These are phyloP conservation scores for Forbesichthys papilliferus DNA, from an alignment of 2,113 vertebrate genomes.

Conservation along the genomic window DNA sequence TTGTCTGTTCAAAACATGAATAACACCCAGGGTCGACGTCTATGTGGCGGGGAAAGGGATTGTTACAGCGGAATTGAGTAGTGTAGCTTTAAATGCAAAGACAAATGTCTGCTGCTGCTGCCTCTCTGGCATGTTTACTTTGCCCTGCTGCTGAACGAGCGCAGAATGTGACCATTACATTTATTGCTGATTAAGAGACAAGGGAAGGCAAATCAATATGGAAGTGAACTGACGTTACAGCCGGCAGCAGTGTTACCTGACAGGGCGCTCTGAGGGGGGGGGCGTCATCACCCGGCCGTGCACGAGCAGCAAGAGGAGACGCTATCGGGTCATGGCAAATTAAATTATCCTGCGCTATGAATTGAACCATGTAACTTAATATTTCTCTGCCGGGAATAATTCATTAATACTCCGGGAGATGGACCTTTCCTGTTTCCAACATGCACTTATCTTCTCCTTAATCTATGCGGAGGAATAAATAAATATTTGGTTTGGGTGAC, in stretches of 20 bases:
- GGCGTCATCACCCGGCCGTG: slow-evolving; percentile 43
- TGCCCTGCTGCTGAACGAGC: slow-evolving; percentile 72
- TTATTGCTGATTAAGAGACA: slow-evolving; percentile 75
- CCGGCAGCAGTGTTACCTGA: slow-evolving; percentile 27
- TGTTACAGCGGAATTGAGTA: too few species aligned
- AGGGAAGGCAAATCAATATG: slow-evolving; percentile 67
- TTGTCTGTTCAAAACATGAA: background rate
- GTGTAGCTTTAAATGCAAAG: slow-evolving; percentile 59
- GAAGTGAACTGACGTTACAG: slow-evolving; percentile 52
- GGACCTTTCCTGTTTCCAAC: background rate
- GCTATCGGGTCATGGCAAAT: slow-evolving; percentile 5
- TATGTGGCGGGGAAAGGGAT: too few species aligned
- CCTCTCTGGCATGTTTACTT: slow-evolving; percentile 70
- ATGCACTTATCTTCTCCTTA: background rate
- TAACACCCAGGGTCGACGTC: background rate
- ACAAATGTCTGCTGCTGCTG: slow-evolving; percentile 61
- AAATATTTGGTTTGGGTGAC: slow-evolving; percentile 12
- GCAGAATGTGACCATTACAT: slow-evolving; percentile 72
- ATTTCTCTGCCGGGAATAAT: background rate
- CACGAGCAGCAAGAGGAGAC: background rate
- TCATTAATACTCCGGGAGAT: slow-evolving; percentile 7
- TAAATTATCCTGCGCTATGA: background rate
- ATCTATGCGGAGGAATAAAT: background rate
- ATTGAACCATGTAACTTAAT: background rate
- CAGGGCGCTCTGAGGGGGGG: slow-evolving; percentile 25